Evolutionary conservation across 1,140 invertebrate genomes (phyloP), one percentile per base, ranked within the genome.

Genomic region (Cydia splendana): DNA sequence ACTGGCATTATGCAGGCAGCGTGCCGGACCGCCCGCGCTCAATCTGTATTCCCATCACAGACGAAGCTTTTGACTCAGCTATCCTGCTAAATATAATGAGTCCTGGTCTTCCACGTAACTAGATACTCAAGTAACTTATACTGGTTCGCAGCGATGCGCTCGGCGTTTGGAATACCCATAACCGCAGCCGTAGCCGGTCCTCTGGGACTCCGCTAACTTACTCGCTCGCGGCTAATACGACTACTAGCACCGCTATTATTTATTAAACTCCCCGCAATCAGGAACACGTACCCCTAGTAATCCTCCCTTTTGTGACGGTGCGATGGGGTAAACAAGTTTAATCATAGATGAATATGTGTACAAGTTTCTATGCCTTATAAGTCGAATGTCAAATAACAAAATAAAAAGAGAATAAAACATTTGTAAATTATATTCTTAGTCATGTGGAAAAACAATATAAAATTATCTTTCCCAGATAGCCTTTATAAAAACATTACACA

Each of bases 1-100:
- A 81, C 82, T 82, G 73, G 81, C 78, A 78, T 75, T 75, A 80
- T 82, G 79, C 84, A 82, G 75, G 65, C 71, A 57, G 65, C 74
- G 74, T 57, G 57, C 65, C 30, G 74, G 75, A 76, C 78, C 76
- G 62, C 79, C 79, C 77, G 79, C 57, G 57, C 20, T 62, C 53
- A 7, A 7, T 24, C 18, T 10, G 20, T 62, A 10, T 62, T 62
- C 18, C 20, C 18, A 12, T 24, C 1, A 24, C 57, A 24, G 7
- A 24, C 57, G 9, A 62, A 20, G 57, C 7, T 57, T 24, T 7
- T 20, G 2, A 62, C 57, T 62, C 57, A 0, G 20, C 20, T 12
- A 62, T 62, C 57, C 57, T 62, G 20, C 6, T 62, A 24, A 12
- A 24, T 18, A 18, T 57, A 62, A 3, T 24, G 57, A 20, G 20